These are phyloP conservation scores for Lutjanus campechanus DNA, from an alignment of 2,797 vertebrate species.

Conservation along the genomic window DNA sequence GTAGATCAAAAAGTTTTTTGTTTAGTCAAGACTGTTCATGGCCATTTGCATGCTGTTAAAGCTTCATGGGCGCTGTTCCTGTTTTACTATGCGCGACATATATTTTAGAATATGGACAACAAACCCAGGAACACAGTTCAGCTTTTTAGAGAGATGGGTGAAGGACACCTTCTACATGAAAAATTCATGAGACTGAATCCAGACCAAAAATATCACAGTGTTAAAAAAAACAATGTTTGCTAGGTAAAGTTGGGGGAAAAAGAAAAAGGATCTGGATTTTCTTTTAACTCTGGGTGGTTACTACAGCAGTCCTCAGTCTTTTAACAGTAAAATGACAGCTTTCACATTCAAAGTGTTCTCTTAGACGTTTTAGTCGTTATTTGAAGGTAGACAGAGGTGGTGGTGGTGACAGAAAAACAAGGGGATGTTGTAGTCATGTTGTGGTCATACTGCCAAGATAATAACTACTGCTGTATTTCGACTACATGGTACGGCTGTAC, in stretches of 20 bases:
- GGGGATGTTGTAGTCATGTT: too few species aligned
- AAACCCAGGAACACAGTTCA: neutral
- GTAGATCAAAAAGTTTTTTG: neutral
- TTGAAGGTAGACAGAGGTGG: too few species aligned
- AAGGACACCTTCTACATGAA: neutral
- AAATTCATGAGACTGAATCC: neutral
- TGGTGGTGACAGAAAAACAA: too few species aligned
- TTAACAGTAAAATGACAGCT: neutral
- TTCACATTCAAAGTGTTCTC: too few species aligned
- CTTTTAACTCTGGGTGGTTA: too few species aligned
- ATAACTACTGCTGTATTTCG: too few species aligned
- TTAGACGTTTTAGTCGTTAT: too few species aligned
- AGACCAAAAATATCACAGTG: slow-evolving; percentile 7
- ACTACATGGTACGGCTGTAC: too few species aligned
- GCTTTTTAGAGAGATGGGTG: neutral
- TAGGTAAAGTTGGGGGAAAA: neutral
- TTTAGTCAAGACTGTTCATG: neutral
- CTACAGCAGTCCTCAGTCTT: too few species aligned
- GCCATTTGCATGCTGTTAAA: too few species aligned
- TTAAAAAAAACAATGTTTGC: neutral
- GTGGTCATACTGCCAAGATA: too few species aligned
- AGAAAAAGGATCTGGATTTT: neutral
- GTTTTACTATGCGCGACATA: neutral
- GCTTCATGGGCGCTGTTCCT: neutral
- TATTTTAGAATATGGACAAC: neutral